A percentile compares a stretch with the other conserved stretches of the same genome.
Conservation (phyloP, 2,113 vertebrate genomes). For the Pampusana beccarii region DNA sequence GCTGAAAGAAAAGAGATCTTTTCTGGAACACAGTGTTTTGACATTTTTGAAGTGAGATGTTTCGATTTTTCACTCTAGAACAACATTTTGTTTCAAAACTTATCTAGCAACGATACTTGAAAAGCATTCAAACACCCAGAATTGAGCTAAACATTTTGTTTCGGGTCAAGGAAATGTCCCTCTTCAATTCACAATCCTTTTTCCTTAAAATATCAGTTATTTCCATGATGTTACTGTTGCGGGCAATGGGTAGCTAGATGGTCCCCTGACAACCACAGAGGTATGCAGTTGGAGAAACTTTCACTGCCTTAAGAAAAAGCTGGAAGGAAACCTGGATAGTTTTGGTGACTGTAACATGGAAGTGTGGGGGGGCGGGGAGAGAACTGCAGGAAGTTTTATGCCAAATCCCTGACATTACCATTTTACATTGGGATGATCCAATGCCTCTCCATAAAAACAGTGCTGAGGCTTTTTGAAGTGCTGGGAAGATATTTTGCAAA, state of each 20-base stretch:
- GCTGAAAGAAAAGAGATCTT: background rate
- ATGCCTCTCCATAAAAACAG: background rate
- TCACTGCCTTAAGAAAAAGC: background rate
- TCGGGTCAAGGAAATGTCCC: background rate
- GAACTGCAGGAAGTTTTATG: background rate
- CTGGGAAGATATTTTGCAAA: background rate
- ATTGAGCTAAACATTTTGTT: background rate
- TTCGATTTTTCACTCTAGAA: background rate
- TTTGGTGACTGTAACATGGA: background rate
- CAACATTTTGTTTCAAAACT: background rate
- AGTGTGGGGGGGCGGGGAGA: background rate
- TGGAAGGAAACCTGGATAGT: background rate
- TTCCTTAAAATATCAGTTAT: background rate
- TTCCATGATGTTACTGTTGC: background rate
- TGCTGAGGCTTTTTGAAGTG: background rate
- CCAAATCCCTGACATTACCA: background rate
- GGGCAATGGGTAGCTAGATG: background rate
- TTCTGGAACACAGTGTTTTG: background rate
- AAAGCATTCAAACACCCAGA: background rate
- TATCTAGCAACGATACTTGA: background rate
- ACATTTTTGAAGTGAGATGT: background rate
- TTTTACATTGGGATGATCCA: background rate
- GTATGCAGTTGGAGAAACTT: background rate
- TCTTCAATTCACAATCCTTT: background rate
- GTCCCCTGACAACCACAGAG: background rate